A percentile compares a stretch with the other conserved stretches of the same genome.
Evolutionary conservation across 2,113 vertebrate genomes (phyloP).

Genomic region (Haemorhous mexicanus): DNA sequence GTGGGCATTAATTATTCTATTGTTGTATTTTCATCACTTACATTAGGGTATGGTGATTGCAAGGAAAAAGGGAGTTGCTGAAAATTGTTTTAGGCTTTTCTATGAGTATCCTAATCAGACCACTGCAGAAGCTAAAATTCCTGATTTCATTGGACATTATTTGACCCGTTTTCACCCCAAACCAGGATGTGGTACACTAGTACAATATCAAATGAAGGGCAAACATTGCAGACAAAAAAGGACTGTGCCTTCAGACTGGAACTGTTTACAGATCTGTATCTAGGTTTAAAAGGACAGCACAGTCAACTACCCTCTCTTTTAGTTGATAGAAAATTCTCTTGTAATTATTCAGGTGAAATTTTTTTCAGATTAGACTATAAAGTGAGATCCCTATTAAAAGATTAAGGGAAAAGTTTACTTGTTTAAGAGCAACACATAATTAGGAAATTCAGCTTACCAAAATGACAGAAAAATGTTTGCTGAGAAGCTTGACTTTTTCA

Average conservation of each 20-base stretch:
- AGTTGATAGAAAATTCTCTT: neutral
- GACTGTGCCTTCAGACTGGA: neutral
- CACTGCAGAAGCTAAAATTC: neutral
- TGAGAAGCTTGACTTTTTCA: neutral
- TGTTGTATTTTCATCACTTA: neutral
- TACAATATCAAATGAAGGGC: neutral
- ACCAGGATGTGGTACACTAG: fast-evolving
- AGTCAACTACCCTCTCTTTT: neutral
- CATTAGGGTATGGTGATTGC: neutral
- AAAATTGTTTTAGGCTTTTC: neutral
- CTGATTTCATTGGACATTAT: neutral
- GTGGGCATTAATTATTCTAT: neutral
- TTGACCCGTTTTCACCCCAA: neutral
- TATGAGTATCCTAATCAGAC: neutral
- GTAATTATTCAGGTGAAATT: neutral
- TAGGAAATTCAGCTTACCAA: neutral
- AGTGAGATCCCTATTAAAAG: neutral
- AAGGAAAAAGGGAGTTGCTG: neutral
- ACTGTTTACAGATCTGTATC: neutral
- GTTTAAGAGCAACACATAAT: neutral
- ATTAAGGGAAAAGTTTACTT: neutral
- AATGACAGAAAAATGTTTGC: neutral
- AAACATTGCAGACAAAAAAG: neutral
- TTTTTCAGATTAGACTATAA: neutral
- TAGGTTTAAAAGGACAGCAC: neutral